Evolutionary conservation across 2,888 invertebrate species (phyloP).

Genomic region (Pyrochroa serraticornis): DNA sequence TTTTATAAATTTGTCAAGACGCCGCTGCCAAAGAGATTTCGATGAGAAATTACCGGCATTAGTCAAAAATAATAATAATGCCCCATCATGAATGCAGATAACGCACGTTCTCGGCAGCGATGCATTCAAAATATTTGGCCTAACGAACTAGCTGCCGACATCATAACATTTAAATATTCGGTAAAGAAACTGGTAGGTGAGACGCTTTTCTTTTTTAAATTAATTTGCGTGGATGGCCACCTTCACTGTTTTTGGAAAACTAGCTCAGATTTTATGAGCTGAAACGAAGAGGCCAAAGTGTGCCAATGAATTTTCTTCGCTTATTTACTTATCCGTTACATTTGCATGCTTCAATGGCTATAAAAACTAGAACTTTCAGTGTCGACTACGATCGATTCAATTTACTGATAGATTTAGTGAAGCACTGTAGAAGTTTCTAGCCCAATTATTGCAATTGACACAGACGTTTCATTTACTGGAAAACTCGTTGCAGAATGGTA

Average conservation of each 20-base stretch:
- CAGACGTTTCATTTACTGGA: no score
- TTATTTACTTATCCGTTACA: conserved; percentile 20
- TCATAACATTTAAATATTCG: no score
- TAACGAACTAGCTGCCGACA: no score
- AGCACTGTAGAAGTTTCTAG: conserved; percentile 16
- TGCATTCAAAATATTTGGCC: no score
- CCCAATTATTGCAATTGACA: conserved; percentile 4
- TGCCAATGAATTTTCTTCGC: conserved; percentile 23
- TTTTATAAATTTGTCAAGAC: conserved; percentile 29
- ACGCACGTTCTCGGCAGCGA: no score
- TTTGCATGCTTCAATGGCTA: conserved; percentile 14
- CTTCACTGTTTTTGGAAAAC: no score
- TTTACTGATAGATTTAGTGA: conserved; percentile 11
- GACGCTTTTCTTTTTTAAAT: no score
- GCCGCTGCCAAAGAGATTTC: conserved; percentile 16
- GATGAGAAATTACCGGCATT: conserved; percentile 22
- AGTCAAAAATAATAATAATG: conserved; percentile 21
- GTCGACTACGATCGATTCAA: conserved; percentile 15
- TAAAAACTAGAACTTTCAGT: conserved; percentile 20
- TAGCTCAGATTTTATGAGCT: no score
- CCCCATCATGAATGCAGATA: no score
- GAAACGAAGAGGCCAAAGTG: conserved; percentile 5
- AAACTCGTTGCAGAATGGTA: no score
- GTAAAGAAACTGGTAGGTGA: no score
- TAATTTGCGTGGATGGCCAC: no score